phyloP scores from a whole-genome alignment of 1,140 invertebrate species.

The Mercenaria mercenaria region DNA sequence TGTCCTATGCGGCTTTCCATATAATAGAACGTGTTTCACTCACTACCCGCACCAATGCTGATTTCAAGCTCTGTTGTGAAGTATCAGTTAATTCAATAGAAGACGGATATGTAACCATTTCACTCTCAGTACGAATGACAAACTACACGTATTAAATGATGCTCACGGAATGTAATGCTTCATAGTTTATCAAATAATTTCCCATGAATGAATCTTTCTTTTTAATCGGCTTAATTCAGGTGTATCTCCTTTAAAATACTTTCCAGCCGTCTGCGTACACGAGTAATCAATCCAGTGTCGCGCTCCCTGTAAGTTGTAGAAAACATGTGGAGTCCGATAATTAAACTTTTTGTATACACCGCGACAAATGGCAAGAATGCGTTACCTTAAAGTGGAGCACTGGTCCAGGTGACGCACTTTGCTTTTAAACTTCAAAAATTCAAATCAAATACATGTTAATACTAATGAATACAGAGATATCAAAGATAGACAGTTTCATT shows the following conservation, averaged over 20 bases:
- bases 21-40: neutral
- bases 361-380: neutral
- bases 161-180: constrained; percentile 28
- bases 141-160: neutral
- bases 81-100: neutral
- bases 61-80: neutral
- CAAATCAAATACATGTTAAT: constrained; percentile 31
- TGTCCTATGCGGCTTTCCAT: too few species aligned
- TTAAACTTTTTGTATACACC: neutral
- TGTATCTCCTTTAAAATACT: neutral
- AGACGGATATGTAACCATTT: neutral
- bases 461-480: constrained; percentile 17
- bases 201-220: constrained; percentile 32
- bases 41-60: neutral
- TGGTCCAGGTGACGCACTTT: neutral
- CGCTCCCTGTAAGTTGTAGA: neutral
- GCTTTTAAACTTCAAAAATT: neutral
- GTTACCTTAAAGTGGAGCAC: neutral
- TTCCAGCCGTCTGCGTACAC: neutral
- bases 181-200: constrained; percentile 22
- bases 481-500: constrained; percentile 12
- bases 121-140: neutral
- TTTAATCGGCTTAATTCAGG: constrained; percentile 15
- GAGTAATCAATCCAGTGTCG: neutral
- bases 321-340: constrained; percentile 5